These are phyloP conservation scores for Luffia ferchaultella DNA, from an alignment of 2,888 invertebrate species.

Conservation along the genomic window DNA sequence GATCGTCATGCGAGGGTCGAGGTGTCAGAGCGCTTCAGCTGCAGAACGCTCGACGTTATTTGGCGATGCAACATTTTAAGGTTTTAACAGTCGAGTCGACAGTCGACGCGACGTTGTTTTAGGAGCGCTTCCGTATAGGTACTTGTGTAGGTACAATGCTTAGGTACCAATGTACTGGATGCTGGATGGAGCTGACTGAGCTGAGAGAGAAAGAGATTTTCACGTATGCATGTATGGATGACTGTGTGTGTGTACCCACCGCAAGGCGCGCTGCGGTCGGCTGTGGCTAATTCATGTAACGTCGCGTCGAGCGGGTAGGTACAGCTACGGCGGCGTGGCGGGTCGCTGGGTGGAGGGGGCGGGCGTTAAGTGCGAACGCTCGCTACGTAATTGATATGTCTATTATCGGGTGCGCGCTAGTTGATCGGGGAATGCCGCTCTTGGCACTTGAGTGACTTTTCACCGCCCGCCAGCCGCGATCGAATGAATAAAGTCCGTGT, in stretches of 20 bases:
- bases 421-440: slow-evolving; percentile 10
- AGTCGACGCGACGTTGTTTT: too few relatives aligned
- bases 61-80: slow-evolving; percentile 27
- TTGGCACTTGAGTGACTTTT: slow-evolving; percentile 3
- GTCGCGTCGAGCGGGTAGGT: background rate
- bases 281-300: slow-evolving; percentile 3
- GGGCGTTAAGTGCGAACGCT: slow-evolving; percentile 4
- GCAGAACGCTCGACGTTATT: slow-evolving; percentile 31
- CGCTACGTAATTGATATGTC: slow-evolving; percentile 14
- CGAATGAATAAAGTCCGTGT: too few relatives aligned
- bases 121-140: slow-evolving; percentile 33
- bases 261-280: slow-evolving; percentile 3
- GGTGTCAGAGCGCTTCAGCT: slow-evolving; percentile 33
- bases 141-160: slow-evolving; percentile 17
- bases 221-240: background rate
- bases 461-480: background rate
- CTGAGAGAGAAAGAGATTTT: too few relatives aligned
- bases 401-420: slow-evolving; percentile 14
- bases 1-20: too few relatives aligned
- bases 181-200: too few relatives aligned
- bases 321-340: background rate
- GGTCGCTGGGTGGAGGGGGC: background rate
- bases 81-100: too few relatives aligned
- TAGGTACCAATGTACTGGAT: too few relatives aligned
- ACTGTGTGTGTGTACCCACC: background rate